Conservation (phyloP, 2,113 vertebrate genomes). For the Hiodon tergisus region DNA sequence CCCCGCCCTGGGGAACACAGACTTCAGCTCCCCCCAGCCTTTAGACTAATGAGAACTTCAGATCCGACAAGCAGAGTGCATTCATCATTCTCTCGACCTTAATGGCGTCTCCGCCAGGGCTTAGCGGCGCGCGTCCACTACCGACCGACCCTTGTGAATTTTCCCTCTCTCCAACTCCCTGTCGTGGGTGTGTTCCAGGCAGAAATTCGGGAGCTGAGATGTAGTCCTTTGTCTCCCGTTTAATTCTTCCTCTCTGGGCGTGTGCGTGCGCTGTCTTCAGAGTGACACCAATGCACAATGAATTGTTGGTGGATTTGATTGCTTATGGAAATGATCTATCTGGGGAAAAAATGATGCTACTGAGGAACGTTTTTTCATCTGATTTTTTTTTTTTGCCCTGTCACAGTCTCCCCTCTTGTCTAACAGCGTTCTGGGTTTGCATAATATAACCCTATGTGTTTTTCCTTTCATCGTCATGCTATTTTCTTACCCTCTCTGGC, state of each 20-base stretch:
- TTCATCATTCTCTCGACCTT: constrained; percentile 60
- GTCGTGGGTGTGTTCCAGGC: constrained; percentile 31
- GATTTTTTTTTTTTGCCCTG: too few species aligned
- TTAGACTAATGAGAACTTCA: constrained; percentile 68
- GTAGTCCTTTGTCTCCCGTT: not conserved
- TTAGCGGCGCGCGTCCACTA: constrained; percentile 38
- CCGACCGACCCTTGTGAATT: constrained; percentile 39
- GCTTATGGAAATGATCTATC: too few species aligned
- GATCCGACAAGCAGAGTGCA: constrained; percentile 62
- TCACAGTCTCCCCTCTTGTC: too few species aligned
- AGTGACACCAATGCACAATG: too few species aligned
- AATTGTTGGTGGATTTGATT: too few species aligned
- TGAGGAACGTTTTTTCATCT: too few species aligned
- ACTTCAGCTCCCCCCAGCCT: constrained; percentile 51
- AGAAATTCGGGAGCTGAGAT: constrained; percentile 11
- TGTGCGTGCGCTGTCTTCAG: too few species aligned
- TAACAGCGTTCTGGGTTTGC: too few species aligned
- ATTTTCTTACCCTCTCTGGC: too few species aligned
- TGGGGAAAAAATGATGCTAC: too few species aligned
- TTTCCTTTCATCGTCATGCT: too few species aligned
- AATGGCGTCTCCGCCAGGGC: constrained; percentile 50
- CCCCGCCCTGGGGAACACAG: constrained; percentile 54
- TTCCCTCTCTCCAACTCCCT: constrained; percentile 32
- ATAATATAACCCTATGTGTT: too few species aligned
- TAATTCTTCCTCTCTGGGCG: constrained; percentile 9